phyloP scores from a whole-genome alignment of 1,140 invertebrate genomes.

The Periplaneta americana region DNA sequence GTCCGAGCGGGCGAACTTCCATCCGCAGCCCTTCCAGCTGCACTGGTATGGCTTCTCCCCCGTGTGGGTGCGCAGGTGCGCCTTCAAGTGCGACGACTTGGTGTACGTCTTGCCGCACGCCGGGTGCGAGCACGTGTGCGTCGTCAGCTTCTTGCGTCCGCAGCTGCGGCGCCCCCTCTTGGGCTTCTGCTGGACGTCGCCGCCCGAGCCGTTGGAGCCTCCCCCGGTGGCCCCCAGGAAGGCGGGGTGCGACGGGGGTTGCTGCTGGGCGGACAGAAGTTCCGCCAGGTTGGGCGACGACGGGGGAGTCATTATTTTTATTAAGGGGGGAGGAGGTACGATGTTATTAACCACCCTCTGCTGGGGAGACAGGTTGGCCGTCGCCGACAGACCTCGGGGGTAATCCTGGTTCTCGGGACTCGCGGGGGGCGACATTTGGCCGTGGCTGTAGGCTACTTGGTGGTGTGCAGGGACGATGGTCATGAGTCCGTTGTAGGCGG shows the following conservation, averaged over 20 bases:
- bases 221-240: conserved; percentile 17
- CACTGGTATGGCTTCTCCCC: conserved; percentile 67
- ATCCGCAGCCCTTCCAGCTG: conserved; percentile 62
- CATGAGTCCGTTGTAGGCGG: conserved; percentile 19
- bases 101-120: conserved; percentile 61
- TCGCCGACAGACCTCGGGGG: not conserved
- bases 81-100: conserved; percentile 66
- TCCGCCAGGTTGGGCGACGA: conserved; percentile 48
- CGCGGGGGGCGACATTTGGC: conserved; percentile 46
- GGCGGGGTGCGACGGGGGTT: conserved; percentile 26
- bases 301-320: conserved; percentile 41
- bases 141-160: conserved; percentile 48
- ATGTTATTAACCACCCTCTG: not conserved
- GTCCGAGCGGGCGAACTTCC: conserved; percentile 65
- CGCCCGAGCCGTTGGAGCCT: conserved; percentile 5
- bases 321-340: not conserved
- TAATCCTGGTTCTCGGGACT: conserved; percentile 39
- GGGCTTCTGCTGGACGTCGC: conserved; percentile 17
- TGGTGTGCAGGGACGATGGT: conserved; percentile 15
- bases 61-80: conserved; percentile 60
- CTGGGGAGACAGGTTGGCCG: not conserved
- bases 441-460: conserved; percentile 32
- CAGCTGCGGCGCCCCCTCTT: conserved; percentile 40
- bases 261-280: conserved; percentile 23
- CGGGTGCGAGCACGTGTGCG: conserved; percentile 53